Base-by-base conservation (phyloP, 2,888 invertebrate species). In the Xylocampa areola region DNA sequence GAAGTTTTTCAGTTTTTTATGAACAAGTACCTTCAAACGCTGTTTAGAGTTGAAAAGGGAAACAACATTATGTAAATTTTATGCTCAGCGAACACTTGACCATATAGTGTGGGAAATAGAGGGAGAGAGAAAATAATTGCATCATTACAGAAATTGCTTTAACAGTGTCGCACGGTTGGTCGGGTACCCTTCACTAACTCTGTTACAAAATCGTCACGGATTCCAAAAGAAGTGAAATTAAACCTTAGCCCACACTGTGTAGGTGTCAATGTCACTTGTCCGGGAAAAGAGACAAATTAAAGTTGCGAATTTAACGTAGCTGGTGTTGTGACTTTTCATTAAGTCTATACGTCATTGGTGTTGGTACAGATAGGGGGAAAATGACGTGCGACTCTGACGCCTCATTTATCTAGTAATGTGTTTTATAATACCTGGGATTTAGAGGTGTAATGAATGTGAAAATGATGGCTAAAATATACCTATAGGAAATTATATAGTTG, bases 101-200 rank as follows among this genome's bases (percentile, higher is more conserved):
- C 87, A 81, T 82, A 81, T 73, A 84, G 76, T 76, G 81, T 73
- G 68, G 80, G 68, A 80, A 84, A 81, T 79, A 78, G n/a, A 23
- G 11, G 13, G 79, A 76, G 79, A 77, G 77, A 74, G 80, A 76
- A 84, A 85, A 85, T 88, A 89, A 89, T 88, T 87, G 86, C 85
- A 68, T 84, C 85, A 86, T 90, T 88, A 88, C 79, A 82, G 79
- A 81, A 87, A 88, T 87, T 86, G 83, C 85, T 79, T 68, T 62
- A 68, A 63, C 72, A 61, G 77, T 75, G 77, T 76, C 73, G 79
- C 71, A 64, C 61, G 71, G 60, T 55, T 74, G 70, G 72, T 65
- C 50, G 67, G 64, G 75, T 66, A 77, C 80, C 81, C 81, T 83
- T 80, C 80, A 81, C 78, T 82, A 82, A 84, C 83, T 84, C 63